Evolutionary conservation across 2,113 vertebrate species (phyloP).

Genomic region (Pleuronectes platessa): DNA sequence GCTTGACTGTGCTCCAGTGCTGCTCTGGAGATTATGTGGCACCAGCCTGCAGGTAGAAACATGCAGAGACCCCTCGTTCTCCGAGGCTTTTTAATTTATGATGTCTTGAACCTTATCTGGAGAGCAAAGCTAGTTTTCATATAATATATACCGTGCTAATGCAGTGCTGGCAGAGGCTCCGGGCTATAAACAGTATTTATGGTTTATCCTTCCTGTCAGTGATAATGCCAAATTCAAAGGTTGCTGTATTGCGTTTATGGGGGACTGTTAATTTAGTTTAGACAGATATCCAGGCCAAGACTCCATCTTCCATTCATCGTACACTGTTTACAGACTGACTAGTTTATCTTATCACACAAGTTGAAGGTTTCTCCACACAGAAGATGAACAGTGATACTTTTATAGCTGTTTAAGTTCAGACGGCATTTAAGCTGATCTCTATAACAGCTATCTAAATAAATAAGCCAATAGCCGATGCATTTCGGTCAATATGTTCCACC

Average conservation of each 20-base stretch:
- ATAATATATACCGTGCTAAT: neutral
- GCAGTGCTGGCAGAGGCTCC: neutral
- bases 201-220: neutral
- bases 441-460: no score
- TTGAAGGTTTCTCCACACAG: no score
- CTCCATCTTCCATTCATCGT: no score
- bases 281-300: no score
- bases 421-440: no score
- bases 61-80: neutral
- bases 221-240: neutral
- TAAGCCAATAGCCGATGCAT: no score
- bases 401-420: no score
- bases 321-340: no score
- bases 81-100: constrained; percentile 18
- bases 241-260: neutral
- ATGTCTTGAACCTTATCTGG: constrained; percentile 22
- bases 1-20: neutral
- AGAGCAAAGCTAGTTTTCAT: constrained; percentile 8
- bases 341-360: no score
- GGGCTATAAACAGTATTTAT: neutral
- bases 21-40: neutral
- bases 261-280: neutral
- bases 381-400: no score
- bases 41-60: constrained; percentile 9
- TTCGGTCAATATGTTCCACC: no score